Conservation (phyloP, 2,888 invertebrate species). For the Thalpophila matura region DNA sequence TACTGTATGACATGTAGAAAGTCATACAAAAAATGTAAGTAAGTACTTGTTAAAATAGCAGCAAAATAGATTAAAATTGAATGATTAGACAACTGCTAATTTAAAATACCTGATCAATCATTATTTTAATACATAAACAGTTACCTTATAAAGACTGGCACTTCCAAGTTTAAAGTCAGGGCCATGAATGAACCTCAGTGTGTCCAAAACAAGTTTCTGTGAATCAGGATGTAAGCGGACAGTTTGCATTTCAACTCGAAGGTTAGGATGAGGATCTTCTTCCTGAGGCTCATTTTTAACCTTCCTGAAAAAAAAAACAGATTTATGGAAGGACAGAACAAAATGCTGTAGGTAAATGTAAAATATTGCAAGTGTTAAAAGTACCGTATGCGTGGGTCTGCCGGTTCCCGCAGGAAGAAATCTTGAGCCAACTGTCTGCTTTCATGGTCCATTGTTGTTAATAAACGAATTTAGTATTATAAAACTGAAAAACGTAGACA, state of each 20-base stretch:
- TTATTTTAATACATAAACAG: slow-evolving; percentile 1
- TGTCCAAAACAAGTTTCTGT: slow-evolving; percentile 94
- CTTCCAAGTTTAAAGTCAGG: slow-evolving; percentile 91
- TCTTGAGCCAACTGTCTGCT: slow-evolving; percentile 91
- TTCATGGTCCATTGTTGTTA: slow-evolving; percentile 89
- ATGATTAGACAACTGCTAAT: no score
- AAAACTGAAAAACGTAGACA: slow-evolving; percentile 50
- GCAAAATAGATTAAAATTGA: no score
- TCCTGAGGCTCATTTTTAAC: slow-evolving; percentile 84
- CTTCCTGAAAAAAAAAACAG: slow-evolving; percentile 72
- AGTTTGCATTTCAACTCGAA: slow-evolving; percentile 95
- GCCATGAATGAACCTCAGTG: slow-evolving; percentile 94
- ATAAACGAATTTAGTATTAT: slow-evolving; percentile 49
- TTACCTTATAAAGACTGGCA: slow-evolving; percentile 90
- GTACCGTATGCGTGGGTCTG: slow-evolving; percentile 91
- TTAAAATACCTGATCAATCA: not conserved
- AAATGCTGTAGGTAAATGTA: slow-evolving; percentile 57
- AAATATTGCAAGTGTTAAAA: slow-evolving; percentile 38
- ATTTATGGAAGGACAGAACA: slow-evolving; percentile 29
- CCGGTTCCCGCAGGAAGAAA: slow-evolving; percentile 92
- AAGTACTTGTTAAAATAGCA: no score
- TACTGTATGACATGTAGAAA: not conserved
- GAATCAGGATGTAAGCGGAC: slow-evolving; percentile 92
- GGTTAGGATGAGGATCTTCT: slow-evolving; percentile 86
- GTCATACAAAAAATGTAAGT: not conserved